These are phyloP conservation scores for Amphibalanus amphitrite DNA, from an alignment of 1,140 invertebrate genomes.

Conservation along the genomic window DNA sequence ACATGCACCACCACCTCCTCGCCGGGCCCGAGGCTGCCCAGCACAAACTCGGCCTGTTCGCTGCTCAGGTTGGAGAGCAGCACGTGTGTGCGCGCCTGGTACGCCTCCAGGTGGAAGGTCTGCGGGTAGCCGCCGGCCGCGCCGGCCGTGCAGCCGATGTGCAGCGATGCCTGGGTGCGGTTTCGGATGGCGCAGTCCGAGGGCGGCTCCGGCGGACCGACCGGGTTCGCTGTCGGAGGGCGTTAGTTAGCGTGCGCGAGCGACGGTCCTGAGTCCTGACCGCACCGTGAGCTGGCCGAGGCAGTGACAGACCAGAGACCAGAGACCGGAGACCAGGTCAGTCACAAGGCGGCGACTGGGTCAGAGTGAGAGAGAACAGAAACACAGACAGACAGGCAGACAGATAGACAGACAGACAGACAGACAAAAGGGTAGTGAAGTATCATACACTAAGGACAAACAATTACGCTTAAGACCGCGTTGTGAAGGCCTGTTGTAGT, in stretches of 20 bases:
- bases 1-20: neutral
- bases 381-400: too few species aligned
- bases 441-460: too few species aligned
- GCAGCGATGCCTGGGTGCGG: constrained; percentile 40
- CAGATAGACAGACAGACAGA: too few species aligned
- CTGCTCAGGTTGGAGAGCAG: neutral
- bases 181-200: constrained; percentile 68
- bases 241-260: neutral
- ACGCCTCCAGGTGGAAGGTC: constrained; percentile 61
- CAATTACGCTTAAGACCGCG: too few species aligned
- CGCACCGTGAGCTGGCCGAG: too few species aligned
- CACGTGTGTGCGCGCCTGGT: neutral
- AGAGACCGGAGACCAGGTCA: too few species aligned
- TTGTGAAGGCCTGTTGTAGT: too few species aligned
- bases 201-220: constrained; percentile 60
- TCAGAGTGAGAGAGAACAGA: too few species aligned
- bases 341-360: too few species aligned
- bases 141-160: constrained; percentile 55
- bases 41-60: neutral
- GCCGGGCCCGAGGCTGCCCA: neutral
- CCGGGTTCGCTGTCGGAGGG: neutral
- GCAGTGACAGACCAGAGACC: too few species aligned
- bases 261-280: too few species aligned
- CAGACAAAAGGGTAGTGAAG: too few species aligned
- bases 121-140: constrained; percentile 63